phyloP scores from a whole-genome alignment of 2,797 vertebrate genomes.

The Scyliorhinus canicula region DNA sequence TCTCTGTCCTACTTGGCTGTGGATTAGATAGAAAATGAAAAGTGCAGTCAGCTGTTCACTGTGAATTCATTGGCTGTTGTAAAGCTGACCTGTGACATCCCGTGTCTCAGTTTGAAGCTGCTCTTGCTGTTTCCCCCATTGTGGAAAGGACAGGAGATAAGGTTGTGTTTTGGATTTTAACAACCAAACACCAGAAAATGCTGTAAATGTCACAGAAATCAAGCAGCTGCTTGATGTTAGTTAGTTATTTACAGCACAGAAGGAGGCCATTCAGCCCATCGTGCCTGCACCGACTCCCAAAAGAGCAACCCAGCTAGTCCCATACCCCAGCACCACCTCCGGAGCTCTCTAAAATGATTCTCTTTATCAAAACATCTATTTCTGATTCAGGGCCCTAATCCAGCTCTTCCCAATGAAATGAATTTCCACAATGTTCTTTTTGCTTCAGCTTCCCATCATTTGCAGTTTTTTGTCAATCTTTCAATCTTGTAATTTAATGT shows the following conservation, averaged over 20 bases:
- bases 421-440: neutral
- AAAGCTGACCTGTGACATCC: neutral
- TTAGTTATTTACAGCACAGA: no score
- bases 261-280: no score
- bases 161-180: neutral
- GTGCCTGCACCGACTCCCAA: no score
- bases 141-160: neutral
- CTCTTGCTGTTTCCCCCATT: neutral
- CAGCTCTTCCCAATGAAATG: neutral
- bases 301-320: no score
- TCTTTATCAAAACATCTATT: neutral
- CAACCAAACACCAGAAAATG: neutral
- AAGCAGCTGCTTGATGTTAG: neutral
- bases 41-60: neutral
- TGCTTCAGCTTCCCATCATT: neutral
- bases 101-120: neutral
- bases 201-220: neutral
- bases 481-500: neutral
- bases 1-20: neutral
- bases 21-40: neutral
- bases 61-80: neutral
- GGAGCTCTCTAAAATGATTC: neutral
- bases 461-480: neutral
- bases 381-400: neutral
- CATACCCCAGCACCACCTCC: no score